Base-by-base conservation (phyloP, 2,113 vertebrate genomes). In the Python bivittatus region DNA sequence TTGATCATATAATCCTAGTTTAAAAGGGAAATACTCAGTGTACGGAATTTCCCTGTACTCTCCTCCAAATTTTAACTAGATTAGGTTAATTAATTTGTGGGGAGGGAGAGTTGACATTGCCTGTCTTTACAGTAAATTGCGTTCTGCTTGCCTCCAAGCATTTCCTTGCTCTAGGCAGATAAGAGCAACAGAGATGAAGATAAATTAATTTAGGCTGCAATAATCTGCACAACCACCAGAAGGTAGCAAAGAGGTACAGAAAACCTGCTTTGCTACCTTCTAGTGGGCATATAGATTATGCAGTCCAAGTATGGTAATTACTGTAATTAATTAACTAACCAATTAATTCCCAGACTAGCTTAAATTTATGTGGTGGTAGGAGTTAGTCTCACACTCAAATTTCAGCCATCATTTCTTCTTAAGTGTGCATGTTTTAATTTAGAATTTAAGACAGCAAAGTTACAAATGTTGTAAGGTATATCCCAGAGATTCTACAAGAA, bases 41-140 rank as follows among this genome's bases (percentile, higher is more conserved):
- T 92, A 95, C 96, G 97, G 97, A 97, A 97, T 96, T 97, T 97
- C 97, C 97, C 96, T 86, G 89, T 94, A 96, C 96, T 96, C 94
- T 96, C 91, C 96, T 97, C 96, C 96, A 96, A 96, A 96, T 0
- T 11, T 86, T 95, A 95, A 93, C 96, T 60, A 91, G 90, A 91
- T 64, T 86, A 91, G n/a, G n/a, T 56, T 91, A 87, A 91, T 91
- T 91, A 72, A 87, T 91, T 87, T 27, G 20, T 12, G 29, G 58
- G 57, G 44, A 6, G 95, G 94, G 95, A 94, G 95, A 96, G 94
- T 95, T 96, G 96, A 95, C 95, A 84, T 95, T 95, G 95, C 95
- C 95, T 96, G 95, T 92, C 93, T 96, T 92, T 0, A 0, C 88
- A 95, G 58, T 84, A 93, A 93, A 44, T 94, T 91, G 12, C 23